These are phyloP conservation scores for Zygogramma bicolorata DNA, from an alignment of 2,888 invertebrate genomes.

Conservation along the genomic window DNA sequence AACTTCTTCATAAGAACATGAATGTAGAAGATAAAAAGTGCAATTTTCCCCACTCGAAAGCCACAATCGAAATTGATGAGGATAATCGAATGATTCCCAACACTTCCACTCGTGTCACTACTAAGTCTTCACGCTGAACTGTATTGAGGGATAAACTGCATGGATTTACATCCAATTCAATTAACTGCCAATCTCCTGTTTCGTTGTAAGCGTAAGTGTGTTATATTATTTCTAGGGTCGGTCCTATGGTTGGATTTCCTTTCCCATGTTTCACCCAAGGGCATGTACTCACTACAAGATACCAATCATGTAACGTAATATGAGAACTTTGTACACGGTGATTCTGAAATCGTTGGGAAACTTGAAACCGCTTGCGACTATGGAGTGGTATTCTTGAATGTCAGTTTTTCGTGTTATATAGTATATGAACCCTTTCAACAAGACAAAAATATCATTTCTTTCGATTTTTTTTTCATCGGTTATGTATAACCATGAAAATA, in stretches of 20 bases:
- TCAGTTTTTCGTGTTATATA: too few species aligned
- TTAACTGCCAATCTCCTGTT: constrained; percentile 4
- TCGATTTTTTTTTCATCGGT: too few species aligned
- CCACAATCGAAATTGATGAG: not conserved
- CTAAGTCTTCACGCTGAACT: not conserved
- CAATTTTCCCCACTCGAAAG: too few species aligned
- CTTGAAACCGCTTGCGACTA: too few species aligned
- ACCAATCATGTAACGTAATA: constrained; percentile 6
- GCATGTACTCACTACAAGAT: constrained; percentile 1
- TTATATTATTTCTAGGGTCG: constrained; percentile 6
- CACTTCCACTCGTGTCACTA: not conserved
- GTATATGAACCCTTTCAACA: too few species aligned
- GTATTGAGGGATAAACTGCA: constrained; percentile 3
- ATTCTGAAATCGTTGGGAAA: not conserved
- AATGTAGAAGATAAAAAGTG: too few species aligned
- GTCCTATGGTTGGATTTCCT: not conserved
- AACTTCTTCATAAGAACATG: too few species aligned
- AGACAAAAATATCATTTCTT: too few species aligned
- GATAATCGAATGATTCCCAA: not conserved
- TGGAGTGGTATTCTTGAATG: too few species aligned
- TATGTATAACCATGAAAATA: too few species aligned
- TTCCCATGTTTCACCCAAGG: constrained; percentile 9
- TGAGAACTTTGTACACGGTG: constrained; percentile 1
- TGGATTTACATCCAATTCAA: constrained; percentile 10
- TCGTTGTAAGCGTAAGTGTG: constrained; percentile 7